Conservation (phyloP, 2,888 invertebrate species). For the Eumerus sabulonum region DNA sequence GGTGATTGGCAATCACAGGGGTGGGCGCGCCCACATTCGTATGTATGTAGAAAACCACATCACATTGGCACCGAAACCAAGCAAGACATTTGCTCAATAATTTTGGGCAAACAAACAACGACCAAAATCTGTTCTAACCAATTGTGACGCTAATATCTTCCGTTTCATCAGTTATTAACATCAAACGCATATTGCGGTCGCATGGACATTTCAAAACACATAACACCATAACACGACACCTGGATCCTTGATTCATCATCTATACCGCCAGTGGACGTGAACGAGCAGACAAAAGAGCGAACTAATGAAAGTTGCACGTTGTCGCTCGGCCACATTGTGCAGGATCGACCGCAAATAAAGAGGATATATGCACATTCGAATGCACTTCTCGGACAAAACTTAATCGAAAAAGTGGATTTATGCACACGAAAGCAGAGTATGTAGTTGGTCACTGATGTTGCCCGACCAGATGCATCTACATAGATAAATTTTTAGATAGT, state of each 20-base stretch:
- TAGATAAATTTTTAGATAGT: slow-evolving; percentile 53
- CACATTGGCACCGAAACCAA: not conserved
- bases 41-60: slow-evolving; percentile 21
- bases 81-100: slow-evolving; percentile 14
- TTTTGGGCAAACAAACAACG: slow-evolving; percentile 34
- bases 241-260: too few relatives aligned
- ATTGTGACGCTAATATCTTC: slow-evolving; percentile 41
- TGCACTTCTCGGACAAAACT: slow-evolving; percentile 54
- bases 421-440: slow-evolving; percentile 14
- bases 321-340: slow-evolving; percentile 20
- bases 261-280: too few relatives aligned
- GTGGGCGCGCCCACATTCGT: not conserved
- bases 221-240: slow-evolving; percentile 28
- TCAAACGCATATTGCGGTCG: slow-evolving; percentile 33
- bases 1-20: slow-evolving; percentile 11
- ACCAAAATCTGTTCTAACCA: slow-evolving; percentile 33
- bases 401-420: slow-evolving; percentile 63
- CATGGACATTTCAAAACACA: slow-evolving; percentile 16
- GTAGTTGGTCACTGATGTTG: slow-evolving; percentile 12
- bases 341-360: slow-evolving; percentile 48
- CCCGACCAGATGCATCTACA: slow-evolving; percentile 33
- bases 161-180: slow-evolving; percentile 61
- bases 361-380: slow-evolving; percentile 8
- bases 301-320: slow-evolving; percentile 48
- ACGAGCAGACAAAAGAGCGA: not conserved